Evolutionary conservation across 35 echinoderm and acorn worm species (phyloP), one percentile per base, ranked within the genome.

Genomic region (Antedon bifida): DNA sequence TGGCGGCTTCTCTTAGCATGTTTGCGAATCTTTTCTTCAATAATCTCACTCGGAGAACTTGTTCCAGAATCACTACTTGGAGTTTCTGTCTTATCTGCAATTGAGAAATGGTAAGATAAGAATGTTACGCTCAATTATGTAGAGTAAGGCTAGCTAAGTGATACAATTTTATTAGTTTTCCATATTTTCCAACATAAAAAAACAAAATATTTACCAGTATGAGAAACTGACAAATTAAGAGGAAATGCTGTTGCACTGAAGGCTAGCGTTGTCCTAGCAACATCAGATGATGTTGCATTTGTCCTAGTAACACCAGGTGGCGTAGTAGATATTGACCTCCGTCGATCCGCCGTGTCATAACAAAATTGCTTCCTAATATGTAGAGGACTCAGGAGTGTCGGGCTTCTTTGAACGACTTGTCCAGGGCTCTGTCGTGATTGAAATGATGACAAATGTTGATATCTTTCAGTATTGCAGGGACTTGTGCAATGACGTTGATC

Each of bases 1-100:
- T 64, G 51, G 51, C 26, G 51, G 19, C 51, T 64, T 26, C 51
- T 64, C 19, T 64, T 64, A 19, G 5, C 9, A 64, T 64, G 51
- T 64, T 21, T 64, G 19, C 51, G 51, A 21, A 82, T 42, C 1
- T 87, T 79, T 3, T 96, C 92, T 36, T 91, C 89, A 19, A 79
- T 46, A 3, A 82, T 86, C 55, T 78, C 86, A 26, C 51, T 23
- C 26, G 89, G 92, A 28, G 92, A 91, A 46, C 89, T 96, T 74
- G 85, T 85, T 13, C 89, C 89, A 74, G 92, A 96, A 80, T 88
- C 89, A 76, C 92, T 91, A 75, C 85, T 86, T 17, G 89, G 84
- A 33, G 76, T 77, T 44, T 56, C 75, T 21, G 80, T 64, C 23
- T 64, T 64, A 8, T 64, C 51, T 64, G 51, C 9, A 64, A 42